A percentile compares a stretch with the other conserved stretches of the same genome.
Conservation (phyloP, 2,113 vertebrate species). For the Syngnathus scovelli region DNA sequence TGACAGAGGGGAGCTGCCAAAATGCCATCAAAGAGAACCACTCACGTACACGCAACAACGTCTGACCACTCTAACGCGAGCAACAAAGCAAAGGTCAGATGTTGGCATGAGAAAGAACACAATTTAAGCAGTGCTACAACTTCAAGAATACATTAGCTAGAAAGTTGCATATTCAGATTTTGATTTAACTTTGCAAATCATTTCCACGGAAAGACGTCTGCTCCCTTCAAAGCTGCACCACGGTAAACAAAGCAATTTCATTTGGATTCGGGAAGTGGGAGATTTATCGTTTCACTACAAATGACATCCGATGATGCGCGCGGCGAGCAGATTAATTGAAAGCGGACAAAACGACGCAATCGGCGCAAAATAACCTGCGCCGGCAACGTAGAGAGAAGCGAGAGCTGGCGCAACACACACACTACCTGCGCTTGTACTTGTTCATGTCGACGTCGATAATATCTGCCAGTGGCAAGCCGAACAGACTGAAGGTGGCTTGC, state of each 20-base stretch:
- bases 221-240: not conserved
- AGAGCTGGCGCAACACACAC: too few species aligned
- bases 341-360: too few species aligned
- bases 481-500: constrained; percentile 82
- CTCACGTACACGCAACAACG: too few species aligned
- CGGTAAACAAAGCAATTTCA: not conserved
- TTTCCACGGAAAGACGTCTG: not conserved
- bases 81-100: too few species aligned
- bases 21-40: too few species aligned
- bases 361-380: too few species aligned
- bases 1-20: constrained; percentile 77
- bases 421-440: constrained; percentile 79
- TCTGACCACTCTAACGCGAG: too few species aligned
- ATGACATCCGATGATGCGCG: too few species aligned
- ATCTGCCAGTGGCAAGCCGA: constrained; percentile 84
- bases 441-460: constrained; percentile 80
- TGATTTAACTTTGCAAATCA: not conserved
- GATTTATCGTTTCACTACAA: too few species aligned
- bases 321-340: too few species aligned
- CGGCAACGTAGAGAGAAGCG: too few species aligned
- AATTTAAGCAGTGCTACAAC: not conserved
- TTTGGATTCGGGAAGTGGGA: not conserved
- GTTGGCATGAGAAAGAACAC: not conserved
- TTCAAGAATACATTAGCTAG: too few species aligned
- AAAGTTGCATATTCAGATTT: not conserved